Evolutionary conservation across 1,140 invertebrate species (phyloP), one percentile per base, ranked within the genome.

Genomic region (Rhysida immarginata): DNA sequence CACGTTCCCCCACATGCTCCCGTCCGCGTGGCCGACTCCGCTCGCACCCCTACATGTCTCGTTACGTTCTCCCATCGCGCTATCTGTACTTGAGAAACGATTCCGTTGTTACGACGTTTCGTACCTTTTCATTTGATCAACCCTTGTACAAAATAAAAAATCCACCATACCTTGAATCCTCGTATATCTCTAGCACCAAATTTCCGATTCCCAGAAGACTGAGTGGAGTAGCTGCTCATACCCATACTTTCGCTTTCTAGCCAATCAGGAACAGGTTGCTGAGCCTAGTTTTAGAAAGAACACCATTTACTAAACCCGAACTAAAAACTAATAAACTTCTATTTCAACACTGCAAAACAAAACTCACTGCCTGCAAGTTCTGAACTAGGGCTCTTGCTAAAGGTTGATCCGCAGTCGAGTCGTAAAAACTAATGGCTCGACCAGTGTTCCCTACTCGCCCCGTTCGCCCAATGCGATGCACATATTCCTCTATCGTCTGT

Each of bases 381-480:
- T 78, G 80, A 0, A 85, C 75, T 8, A 96, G 68, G 58, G 81
- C 77, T 0, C 67, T 67, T 0, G 78, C 79, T 0, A 95, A 44
- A 0, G 61, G 59, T 0, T 43, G 48, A 68, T 96, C 85, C 18
- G 68, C 44, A 0, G 77, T 73, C 0, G 76, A 62, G 68, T 89
- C 82, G 66, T 77, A 96, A 70, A 96, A 96, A 8, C 85, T 90
- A 0, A 86, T 87, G 0, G 93, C 88, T 63, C 79, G 82, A 2
- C 94, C 94, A 42, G 81, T 69, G 69, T 96, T 94, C 0, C 94
- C 93, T 21, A 96, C 85, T 42, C 93, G 79, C 1, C 93, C 94
- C 18, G 93, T 97, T 63, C 93, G 75, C 1, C 94, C 94, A 65
- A 96, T 96, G 45, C 93, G 76, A 72, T 97, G 94, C 2, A 96